Base-by-base conservation (phyloP, 2,888 invertebrate genomes). In the Noctua janthina region DNA sequence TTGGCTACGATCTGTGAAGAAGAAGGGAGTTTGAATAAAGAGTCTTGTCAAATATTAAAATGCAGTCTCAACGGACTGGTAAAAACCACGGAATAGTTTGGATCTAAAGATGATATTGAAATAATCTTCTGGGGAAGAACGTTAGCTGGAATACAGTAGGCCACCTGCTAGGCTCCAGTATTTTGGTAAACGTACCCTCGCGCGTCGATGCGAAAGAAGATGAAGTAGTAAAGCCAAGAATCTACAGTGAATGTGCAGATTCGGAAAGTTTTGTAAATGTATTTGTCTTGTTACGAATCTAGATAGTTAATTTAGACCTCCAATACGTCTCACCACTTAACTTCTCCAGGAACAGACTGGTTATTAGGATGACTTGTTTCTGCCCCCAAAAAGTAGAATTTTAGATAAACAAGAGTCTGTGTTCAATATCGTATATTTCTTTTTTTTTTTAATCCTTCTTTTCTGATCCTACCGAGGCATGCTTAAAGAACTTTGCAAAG, bases 1-100 rank as follows among this genome's bases (percentile, higher is more conserved):
- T 99, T 99, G 71, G 99, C 99, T 67, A 98, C 99, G 92, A 98
- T 97, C 99, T 99, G 96, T 8, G 96, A 95, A 83, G 56, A 83
- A 17, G 29, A 49, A 23, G 1, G 1, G 43, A 4, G 15, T 39
- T 43, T 29, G 2, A 59, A 13, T 54, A 54, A 46, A 35, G 23
- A n/a, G 10, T 17, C 15, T 17, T 62, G 15, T 29, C 17, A 39
- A 43, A 70, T 5, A 64, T 64, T 49, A 1, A 10, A 64, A 11
- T 23, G 35, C 35, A 66, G 7, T 35, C 23, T 11, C 11, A 20
- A 62, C 29, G 13, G n/a, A 13, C n/a, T 62, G 6, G 13, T 29
- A 62, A 29, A 29, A 6, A 29, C n/a, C 13, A 62, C 62, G 13
- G 15, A 62, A 29, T 59, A 13, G 59, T 29, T 59, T 0, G n/a